Base-by-base conservation (phyloP, 2,888 invertebrate genomes). In the Sminthurinus aureus region DNA sequence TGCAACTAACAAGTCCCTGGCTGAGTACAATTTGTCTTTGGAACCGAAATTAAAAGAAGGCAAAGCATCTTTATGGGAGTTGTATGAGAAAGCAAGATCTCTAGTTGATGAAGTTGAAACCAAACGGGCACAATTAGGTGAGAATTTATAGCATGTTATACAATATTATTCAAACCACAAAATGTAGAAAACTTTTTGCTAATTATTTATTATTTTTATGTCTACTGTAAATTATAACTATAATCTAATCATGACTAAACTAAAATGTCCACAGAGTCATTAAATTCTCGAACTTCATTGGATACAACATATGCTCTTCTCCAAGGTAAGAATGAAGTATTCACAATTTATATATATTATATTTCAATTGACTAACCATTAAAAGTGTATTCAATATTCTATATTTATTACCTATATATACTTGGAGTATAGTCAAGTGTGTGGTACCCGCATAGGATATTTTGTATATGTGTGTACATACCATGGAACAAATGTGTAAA, bases 241-340 rank as follows among this genome's bases (percentile, higher is more conserved):
- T 58, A 12, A 11, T 58, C 58, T 58, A 58, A 12, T 58, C 58
- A 58, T 12, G 11, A 58, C 24, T 15, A 74, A 74, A 4, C 20
- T 74, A 24, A 18, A 77, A 77, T 77, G 4, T 24, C 50, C 50
- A 8, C 50, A 96, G 96, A 94, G 90, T 92, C 93, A 81, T 94
- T 95, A 90, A 93, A 94, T 38, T 94, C 94, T 0, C 93, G 94
- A 77, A 93, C 95, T 90, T 95, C 95, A 20, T 92, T 95, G 51
- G 98, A 98, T 89, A 96, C 96, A 38, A 95, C 96, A 0, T 92
- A 96, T 85, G 98, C 97, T 0, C 91, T 98, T 76, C 92, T 99
- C 18, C 96, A 98, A 92, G 94, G 98, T 13, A 67, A 11, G 11
- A 12, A 11, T 9, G 58, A 15, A 12, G 58, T 12, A 15, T 58